Percentiles rank a stretch among this genome's conserved stretches.
phyloP scores from a whole-genome alignment of 1,140 invertebrate species.

The Oncopeltus fasciatus region DNA sequence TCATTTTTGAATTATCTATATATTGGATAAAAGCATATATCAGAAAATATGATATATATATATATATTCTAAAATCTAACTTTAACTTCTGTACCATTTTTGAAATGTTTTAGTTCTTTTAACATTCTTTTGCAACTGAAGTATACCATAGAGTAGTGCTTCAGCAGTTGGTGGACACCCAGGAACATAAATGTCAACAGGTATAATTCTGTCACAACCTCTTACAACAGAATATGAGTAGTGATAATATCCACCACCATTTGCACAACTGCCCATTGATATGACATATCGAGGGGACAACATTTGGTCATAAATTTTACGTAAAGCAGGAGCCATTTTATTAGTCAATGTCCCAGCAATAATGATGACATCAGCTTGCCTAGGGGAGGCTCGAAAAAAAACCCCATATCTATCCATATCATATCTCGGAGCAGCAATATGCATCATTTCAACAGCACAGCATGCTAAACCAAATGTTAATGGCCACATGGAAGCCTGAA shows the following conservation, averaged over 20 bases:
- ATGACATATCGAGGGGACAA: conserved; percentile 52
- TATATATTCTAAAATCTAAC: no score
- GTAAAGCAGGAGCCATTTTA: conserved; percentile 95
- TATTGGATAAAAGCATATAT: no score
- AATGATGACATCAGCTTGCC: conserved; percentile 92
- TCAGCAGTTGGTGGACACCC: conserved; percentile 96
- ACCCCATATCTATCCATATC: conserved; percentile 93
- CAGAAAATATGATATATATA: no score
- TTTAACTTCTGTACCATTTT: conserved; percentile 83
- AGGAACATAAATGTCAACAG: conserved; percentile 97
- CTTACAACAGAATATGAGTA: conserved; percentile 96
- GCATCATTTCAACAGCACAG: conserved; percentile 99
- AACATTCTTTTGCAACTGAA: conserved; percentile 93
- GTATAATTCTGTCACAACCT: conserved; percentile 94
- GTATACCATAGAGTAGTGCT: conserved; percentile 84
- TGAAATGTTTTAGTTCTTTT: conserved; percentile 74
- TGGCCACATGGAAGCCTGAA: conserved; percentile 69
- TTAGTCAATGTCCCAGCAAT: conserved; percentile 97
- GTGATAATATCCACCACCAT: conserved; percentile 98
- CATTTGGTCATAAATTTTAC: conserved; percentile 92
- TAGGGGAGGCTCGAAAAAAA: conserved; percentile 89
- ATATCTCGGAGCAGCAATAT: conserved; percentile 92
- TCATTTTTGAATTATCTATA: no score
- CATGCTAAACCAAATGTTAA: conserved; percentile 93
- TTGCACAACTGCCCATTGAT: conserved; percentile 93